Base-by-base conservation (phyloP, 1,140 invertebrate genomes). In the Penaeus vannamei region DNA sequence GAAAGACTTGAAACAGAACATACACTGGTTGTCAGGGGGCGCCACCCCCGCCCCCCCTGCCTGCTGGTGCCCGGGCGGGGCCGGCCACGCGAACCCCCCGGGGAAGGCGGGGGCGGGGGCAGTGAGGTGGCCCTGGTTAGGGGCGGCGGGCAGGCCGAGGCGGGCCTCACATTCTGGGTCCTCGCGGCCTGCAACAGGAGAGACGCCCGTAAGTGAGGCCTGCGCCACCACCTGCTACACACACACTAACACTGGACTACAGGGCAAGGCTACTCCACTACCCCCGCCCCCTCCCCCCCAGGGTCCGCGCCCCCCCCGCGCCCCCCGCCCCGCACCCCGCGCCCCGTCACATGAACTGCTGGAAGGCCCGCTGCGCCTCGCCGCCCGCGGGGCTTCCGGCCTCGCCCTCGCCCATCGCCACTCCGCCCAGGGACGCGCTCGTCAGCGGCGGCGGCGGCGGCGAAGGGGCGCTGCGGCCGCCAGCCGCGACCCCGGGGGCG, bases 21-120 rank as follows among this genome's bases (percentile, higher is more conserved):
- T 87, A 69, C 95, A 96, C 92, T 95, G 95, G 92, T 96, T 95
- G 92, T 95, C 94, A 85, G 95, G 94, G 90, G 95, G 95, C 93
- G 95, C 94, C 91, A 84, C 88, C 66, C 84, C 87, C 60, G 84
- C 80, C 84, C 84, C 80, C 84, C 81, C 77, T 84, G 42, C 81
- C 26, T 86, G 84, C 36, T 84, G 86, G 59, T 88, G 86, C 59
- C 83, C 81, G 53, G 81, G 72, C 64, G 86, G 90, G 84, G 82
- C 72, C 69, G 80, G 84, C 90, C 82, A 90, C 32, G 86, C 60
- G 79, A 89, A 89, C n/a, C 81, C 82, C 72, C 87, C 87, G 22
- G 82, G 53, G 87, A 89, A 89, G 87, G 87, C 86, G 76, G 81
- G 84, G 61, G 85, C 64, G 61, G 88, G 84, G 88, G 88, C 62